Evolutionary conservation across 2,888 invertebrate species (phyloP).

Genomic region (Helobdella robusta): DNA sequence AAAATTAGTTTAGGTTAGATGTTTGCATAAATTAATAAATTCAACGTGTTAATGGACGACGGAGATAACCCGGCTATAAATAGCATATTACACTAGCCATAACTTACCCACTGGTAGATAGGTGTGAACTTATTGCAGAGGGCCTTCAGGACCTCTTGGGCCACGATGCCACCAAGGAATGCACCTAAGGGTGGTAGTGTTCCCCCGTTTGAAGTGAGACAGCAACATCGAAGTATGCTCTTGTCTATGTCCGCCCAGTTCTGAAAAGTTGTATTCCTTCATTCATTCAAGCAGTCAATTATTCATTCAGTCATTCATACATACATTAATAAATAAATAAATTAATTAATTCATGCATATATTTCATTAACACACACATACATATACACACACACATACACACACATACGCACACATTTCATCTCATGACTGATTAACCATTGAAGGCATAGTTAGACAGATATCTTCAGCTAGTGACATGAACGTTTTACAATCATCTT

Average conservation of each 20-base stretch:
- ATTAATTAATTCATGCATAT: not conserved
- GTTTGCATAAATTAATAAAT: too few species aligned
- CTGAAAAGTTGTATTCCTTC: not conserved
- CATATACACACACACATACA: not conserved
- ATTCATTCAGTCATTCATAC: not conserved
- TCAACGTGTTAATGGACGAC: too few species aligned
- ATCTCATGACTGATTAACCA: not conserved
- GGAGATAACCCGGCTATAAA: too few species aligned
- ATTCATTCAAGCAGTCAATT: not conserved
- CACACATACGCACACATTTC: too few species aligned
- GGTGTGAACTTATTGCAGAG: slow-evolving; percentile 51
- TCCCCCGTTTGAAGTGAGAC: slow-evolving; percentile 42
- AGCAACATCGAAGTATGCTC: slow-evolving; percentile 37
- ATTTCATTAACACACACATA: not conserved
- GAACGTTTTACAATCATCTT: not conserved
- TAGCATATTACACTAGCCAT: not conserved
- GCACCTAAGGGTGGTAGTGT: slow-evolving; percentile 47
- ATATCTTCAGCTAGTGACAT: not conserved
- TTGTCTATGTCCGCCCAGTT: slow-evolving; percentile 35
- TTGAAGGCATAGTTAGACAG: not conserved
- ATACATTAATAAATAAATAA: not conserved
- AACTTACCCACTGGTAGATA: slow-evolving; percentile 47
- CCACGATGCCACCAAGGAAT: slow-evolving; percentile 47
- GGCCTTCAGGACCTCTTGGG: slow-evolving; percentile 50
- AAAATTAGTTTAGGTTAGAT: too few species aligned